Conservation (phyloP, 2,888 invertebrate species). For the Pecten maximus region DNA sequence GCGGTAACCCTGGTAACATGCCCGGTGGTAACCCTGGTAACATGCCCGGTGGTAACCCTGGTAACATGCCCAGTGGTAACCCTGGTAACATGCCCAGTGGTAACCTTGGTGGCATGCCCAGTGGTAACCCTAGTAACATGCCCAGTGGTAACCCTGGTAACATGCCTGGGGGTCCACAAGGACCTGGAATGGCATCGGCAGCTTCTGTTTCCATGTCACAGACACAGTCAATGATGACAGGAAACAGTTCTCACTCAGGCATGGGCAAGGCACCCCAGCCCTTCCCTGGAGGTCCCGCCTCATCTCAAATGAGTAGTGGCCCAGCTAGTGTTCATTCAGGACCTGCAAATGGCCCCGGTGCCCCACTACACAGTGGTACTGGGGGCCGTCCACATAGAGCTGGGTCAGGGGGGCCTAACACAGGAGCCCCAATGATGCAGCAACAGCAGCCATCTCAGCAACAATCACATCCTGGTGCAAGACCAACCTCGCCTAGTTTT, state of each 20-base stretch:
- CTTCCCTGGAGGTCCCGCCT: slow-evolving; percentile 46
- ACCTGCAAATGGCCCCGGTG: neutral
- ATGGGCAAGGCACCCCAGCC: slow-evolving; percentile 57
- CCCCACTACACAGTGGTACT: neutral
- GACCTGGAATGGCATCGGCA: slow-evolving; percentile 43
- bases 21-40: neutral
- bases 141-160: slow-evolving; percentile 27
- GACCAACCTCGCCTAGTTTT: slow-evolving; percentile 65
- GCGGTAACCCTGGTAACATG: too few relatives aligned
- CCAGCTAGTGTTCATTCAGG: neutral
- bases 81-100: neutral
- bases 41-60: slow-evolving; percentile 41
- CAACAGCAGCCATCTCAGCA: slow-evolving; percentile 50
- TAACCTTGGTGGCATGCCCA: slow-evolving; percentile 41
- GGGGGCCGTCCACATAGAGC: neutral
- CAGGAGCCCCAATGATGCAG: slow-evolving; percentile 42
- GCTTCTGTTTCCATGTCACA: slow-evolving; percentile 55
- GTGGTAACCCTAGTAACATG: slow-evolving; percentile 43
- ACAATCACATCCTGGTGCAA: slow-evolving; percentile 59
- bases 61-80: too few relatives aligned
- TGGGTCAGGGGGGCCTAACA: neutral
- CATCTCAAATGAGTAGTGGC: slow-evolving; percentile 48
- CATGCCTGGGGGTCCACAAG: slow-evolving; percentile 21
- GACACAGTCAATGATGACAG: slow-evolving; percentile 49
- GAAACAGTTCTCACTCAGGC: slow-evolving; percentile 45